These are phyloP conservation scores for Meghimatium bilineatum DNA, from an alignment of 2,888 invertebrate species.

Conservation along the genomic window DNA sequence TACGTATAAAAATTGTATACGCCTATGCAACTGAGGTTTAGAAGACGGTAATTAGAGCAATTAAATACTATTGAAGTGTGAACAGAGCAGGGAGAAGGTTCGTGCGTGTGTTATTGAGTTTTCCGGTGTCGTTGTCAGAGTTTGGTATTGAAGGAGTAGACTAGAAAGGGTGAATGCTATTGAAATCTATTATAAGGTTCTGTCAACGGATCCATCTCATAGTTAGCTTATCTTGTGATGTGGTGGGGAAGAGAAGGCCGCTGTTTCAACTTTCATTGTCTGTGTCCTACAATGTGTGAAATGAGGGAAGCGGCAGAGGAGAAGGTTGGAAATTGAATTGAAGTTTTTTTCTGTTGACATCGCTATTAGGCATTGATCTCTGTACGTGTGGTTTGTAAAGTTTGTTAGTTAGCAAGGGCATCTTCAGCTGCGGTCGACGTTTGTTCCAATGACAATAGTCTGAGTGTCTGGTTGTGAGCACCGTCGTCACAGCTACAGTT, in stretches of 20 bases:
- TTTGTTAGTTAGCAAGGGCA: neutral
- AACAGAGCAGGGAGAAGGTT: neutral
- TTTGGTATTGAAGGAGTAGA: neutral
- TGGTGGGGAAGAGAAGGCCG: neutral
- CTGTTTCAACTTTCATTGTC: neutral
- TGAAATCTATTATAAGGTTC: neutral
- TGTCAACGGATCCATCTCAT: neutral
- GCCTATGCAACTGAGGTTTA: neutral
- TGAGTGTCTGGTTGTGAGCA: neutral
- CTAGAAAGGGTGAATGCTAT: neutral
- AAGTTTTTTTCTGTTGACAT: neutral
- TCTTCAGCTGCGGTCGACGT: neutral
- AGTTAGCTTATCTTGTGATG: neutral
- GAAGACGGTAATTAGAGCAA: conserved; percentile 4
- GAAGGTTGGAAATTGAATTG: neutral
- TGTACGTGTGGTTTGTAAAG: neutral
- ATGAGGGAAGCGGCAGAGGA: neutral
- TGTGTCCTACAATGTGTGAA: neutral
- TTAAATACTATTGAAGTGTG: conserved; percentile 21
- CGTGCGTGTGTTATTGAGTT: neutral
- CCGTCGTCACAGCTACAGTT: neutral
- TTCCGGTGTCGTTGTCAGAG: neutral
- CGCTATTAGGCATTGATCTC: neutral
- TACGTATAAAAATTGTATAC: neutral
- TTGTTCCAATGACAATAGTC: neutral